Evolutionary conservation across 2,888 invertebrate species (phyloP).

Genomic region (Pristionchus japonicus): DNA sequence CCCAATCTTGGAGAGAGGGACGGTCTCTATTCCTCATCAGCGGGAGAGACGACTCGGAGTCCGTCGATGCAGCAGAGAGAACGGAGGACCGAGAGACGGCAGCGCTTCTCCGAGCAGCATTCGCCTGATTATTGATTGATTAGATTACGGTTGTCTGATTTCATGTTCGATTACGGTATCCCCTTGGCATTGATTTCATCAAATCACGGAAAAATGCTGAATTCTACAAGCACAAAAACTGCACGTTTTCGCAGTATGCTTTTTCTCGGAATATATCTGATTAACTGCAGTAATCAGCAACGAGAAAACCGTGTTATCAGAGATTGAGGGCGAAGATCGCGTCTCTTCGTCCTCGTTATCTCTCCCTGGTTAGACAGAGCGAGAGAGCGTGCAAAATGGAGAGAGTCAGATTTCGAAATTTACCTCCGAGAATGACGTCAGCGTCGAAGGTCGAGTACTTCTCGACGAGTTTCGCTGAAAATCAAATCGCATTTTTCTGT

Average conservation of each 20-base stretch:
- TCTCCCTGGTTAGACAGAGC: too few species aligned
- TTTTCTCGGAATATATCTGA: neutral
- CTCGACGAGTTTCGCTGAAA: constrained; percentile 24
- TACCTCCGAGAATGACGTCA: constrained; percentile 19
- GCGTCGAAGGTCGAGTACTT: constrained; percentile 23
- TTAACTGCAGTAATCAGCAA: neutral
- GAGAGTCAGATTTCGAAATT: too few species aligned
- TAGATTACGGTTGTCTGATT: neutral
- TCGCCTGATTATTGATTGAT: constrained; percentile 5
- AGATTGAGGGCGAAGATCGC: too few species aligned
- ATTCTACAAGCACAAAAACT: neutral
- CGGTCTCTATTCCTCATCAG: neutral
- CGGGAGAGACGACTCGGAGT: neutral
- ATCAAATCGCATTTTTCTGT: neutral
- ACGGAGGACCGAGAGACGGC: constrained; percentile 45
- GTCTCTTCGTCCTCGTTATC: too few species aligned
- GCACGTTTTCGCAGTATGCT: neutral
- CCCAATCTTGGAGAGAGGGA: neutral
- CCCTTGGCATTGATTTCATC: neutral
- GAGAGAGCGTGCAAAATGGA: too few species aligned
- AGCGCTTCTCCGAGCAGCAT: constrained; percentile 43
- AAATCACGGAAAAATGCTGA: too few species aligned
- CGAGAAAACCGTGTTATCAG: neutral
- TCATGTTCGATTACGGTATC: neutral
- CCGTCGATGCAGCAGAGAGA: constrained; percentile 46